These are phyloP conservation scores for Melanotaenia parkinsoni DNA, from an alignment of 2,797 vertebrate species.

Conservation along the genomic window DNA sequence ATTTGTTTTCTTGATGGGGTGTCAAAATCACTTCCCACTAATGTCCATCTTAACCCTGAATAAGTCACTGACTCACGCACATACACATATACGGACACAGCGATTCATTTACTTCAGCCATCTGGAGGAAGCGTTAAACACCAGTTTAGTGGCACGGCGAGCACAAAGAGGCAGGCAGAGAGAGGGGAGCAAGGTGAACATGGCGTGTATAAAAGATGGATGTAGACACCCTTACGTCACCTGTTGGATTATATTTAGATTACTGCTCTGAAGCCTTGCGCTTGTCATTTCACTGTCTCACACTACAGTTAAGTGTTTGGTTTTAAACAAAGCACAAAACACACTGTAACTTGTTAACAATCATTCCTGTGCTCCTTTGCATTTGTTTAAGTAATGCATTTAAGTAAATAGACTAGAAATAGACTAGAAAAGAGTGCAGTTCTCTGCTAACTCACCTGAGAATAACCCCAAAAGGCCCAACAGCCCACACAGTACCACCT, in stretches of 20 bases:
- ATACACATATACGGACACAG: conserved; percentile 15
- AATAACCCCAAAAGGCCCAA: no score
- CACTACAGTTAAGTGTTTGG: not conserved
- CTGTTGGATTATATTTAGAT: not conserved
- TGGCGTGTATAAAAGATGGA: conserved; percentile 11
- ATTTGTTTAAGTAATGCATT: no score
- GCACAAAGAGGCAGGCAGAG: conserved; percentile 28
- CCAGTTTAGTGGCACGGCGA: conserved; percentile 52
- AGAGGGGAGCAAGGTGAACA: conserved; percentile 41
- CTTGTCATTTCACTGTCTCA: not conserved
- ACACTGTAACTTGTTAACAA: not conserved
- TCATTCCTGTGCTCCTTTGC: not conserved
- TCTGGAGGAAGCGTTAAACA: conserved; percentile 66
- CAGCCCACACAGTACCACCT: no score
- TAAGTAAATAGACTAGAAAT: no score
- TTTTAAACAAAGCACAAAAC: not conserved
- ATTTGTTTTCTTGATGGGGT: conserved; percentile 53
- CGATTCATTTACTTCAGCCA: conserved; percentile 57
- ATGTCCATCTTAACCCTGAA: conserved; percentile 71
- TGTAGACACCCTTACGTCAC: not conserved
- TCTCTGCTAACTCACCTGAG: no score
- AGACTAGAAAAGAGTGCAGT: no score
- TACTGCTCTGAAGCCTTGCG: not conserved
- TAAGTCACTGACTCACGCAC: conserved; percentile 35
- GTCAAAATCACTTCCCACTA: conserved; percentile 68